These are phyloP conservation scores for Coenonympha arcania DNA, from an alignment of 2,888 invertebrate species.

Conservation along the genomic window DNA sequence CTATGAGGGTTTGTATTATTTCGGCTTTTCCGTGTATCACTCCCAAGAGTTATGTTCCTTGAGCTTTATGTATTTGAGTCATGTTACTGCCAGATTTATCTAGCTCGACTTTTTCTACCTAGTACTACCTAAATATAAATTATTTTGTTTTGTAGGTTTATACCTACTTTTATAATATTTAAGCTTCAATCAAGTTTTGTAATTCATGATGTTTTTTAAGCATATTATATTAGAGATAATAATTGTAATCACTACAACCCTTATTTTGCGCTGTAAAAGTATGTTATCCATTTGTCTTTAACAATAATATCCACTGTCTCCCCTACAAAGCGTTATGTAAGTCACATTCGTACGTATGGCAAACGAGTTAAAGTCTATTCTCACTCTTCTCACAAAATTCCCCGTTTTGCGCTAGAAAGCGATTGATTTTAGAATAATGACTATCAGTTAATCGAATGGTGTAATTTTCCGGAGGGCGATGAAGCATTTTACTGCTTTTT, in stretches of 20 bases:
- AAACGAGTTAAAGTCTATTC: conserved; percentile 20
- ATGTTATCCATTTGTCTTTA: conserved; percentile 31
- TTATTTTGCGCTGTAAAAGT: conserved; percentile 32
- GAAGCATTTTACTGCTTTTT: conserved; percentile 29
- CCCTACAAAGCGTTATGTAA: conserved; percentile 16
- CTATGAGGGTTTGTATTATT: background rate
- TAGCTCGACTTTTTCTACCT: too few species aligned
- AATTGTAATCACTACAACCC: too few species aligned
- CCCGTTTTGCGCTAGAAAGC: conserved; percentile 31
- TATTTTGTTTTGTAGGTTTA: too few species aligned
- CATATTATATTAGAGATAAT: too few species aligned
- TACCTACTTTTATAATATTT: too few species aligned
- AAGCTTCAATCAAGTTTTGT: too few species aligned
- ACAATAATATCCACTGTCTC: conserved; percentile 29
- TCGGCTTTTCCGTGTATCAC: background rate
- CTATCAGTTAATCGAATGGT: conserved; percentile 38
- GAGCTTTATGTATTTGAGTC: too few species aligned
- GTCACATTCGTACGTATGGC: conserved; percentile 20
- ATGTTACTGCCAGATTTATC: too few species aligned
- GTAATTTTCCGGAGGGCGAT: conserved; percentile 34
- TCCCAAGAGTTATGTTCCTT: too few species aligned
- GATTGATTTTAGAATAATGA: conserved; percentile 42
- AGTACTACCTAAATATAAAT: too few species aligned
- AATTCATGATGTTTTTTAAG: too few species aligned
- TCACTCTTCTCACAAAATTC: conserved; percentile 23